These are phyloP conservation scores for Vimba vimba DNA, from an alignment of 2,113 vertebrate genomes.

Conservation along the genomic window DNA sequence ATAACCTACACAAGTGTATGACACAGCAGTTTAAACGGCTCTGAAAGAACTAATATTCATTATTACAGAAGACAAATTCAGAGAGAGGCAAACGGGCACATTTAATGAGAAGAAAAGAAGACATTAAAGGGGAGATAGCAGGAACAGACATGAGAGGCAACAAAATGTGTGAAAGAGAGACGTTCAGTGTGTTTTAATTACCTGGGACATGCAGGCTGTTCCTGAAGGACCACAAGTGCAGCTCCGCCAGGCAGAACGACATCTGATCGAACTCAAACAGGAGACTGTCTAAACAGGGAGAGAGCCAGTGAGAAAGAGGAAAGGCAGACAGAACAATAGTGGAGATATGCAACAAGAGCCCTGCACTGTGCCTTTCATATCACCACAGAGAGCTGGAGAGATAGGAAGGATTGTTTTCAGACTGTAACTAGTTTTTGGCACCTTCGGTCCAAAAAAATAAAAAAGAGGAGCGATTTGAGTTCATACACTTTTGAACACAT, in stretches of 20 bases:
- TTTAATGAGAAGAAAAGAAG: constrained; percentile 19
- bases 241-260: constrained; percentile 94
- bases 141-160: constrained; percentile 33
- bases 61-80: constrained; percentile 9
- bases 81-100: background rate
- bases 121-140: constrained; percentile 41
- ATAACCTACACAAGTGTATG: constrained; percentile 1
- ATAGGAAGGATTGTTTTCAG: constrained; percentile 8
- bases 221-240: constrained; percentile 95
- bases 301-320: constrained; percentile 16
- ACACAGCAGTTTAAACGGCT: background rate
- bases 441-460: background rate
- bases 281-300: constrained; percentile 71
- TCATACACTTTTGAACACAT: background rate
- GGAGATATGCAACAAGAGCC: constrained; percentile 58
- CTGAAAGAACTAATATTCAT: background rate
- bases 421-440: constrained; percentile 13
- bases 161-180: constrained; percentile 39
- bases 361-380: background rate
- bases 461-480: background rate
- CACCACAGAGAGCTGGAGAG: background rate
- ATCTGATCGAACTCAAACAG: constrained; percentile 79
- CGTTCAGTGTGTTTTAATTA: constrained; percentile 68
- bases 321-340: constrained; percentile 50
- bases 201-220: constrained; percentile 86